phyloP scores from a whole-genome alignment of 2,888 invertebrate species.

The Eupelmus urozonus region DNA sequence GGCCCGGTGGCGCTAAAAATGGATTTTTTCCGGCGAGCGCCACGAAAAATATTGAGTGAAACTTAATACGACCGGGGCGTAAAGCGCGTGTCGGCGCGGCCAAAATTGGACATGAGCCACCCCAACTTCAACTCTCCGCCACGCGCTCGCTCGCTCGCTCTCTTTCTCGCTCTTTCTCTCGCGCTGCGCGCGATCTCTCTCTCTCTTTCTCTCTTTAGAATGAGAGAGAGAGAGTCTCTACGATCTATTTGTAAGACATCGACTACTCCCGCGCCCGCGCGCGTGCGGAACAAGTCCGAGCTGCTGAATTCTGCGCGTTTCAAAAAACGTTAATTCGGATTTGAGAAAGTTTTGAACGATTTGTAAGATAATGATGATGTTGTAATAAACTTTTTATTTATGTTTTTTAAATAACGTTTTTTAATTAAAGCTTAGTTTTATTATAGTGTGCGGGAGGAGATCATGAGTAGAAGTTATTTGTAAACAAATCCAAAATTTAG shows the following conservation, averaged over 20 bases:
- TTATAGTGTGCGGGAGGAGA: too few relatives aligned
- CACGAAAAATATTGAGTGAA: conserved; percentile 76
- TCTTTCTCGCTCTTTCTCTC: conserved; percentile 30
- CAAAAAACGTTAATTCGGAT: conserved; percentile 46
- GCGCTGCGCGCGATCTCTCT: conserved; percentile 13
- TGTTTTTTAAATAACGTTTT: too few relatives aligned
- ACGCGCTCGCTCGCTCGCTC: conserved; percentile 29
- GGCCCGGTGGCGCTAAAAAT: conserved; percentile 60
- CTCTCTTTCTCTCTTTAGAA: conserved; percentile 22
- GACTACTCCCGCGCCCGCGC: conserved; percentile 73
- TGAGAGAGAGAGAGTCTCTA: too few relatives aligned
- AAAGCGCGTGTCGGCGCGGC: conserved; percentile 71
- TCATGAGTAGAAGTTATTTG: too few relatives aligned
- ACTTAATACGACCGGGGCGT: conserved; percentile 75
- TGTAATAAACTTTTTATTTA: too few relatives aligned
- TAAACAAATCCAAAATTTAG: too few relatives aligned
- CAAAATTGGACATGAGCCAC: conserved; percentile 78
- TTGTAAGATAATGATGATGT: too few relatives aligned
- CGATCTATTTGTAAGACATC: conserved; percentile 78
- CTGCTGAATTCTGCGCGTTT: conserved; percentile 45
- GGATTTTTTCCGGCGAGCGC: conserved; percentile 66
- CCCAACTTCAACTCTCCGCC: conserved; percentile 68
- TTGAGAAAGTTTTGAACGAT: too few relatives aligned
- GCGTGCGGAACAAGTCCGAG: conserved; percentile 7
- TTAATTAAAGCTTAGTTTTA: too few relatives aligned